Conservation (phyloP, 2,888 invertebrate genomes). For the Venusia cambrica region DNA sequence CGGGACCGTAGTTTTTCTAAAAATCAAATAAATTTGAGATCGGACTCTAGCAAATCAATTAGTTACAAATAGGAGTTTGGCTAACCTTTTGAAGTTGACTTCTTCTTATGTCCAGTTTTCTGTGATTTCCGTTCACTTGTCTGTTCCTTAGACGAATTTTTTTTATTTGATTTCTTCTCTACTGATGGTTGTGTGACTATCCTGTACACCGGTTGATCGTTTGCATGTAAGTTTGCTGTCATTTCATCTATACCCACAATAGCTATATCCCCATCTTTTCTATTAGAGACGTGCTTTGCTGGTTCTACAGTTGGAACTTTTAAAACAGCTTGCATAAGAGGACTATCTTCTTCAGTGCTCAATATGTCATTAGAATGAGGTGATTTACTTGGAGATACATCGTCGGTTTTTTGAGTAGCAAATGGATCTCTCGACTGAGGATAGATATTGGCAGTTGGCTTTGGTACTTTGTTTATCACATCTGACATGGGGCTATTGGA, state of each 20-base stretch:
- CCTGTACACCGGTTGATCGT: conserved; percentile 73
- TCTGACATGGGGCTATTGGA: conserved; percentile 33
- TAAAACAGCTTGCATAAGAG: conserved; percentile 66
- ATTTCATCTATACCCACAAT: conserved; percentile 63
- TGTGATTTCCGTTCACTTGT: conserved; percentile 48
- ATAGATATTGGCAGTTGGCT: conserved; percentile 39
- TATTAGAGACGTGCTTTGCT: conserved; percentile 56
- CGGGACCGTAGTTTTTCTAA: conserved; percentile 68
- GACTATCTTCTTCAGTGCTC: conserved; percentile 65
- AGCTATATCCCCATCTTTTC: conserved; percentile 69
- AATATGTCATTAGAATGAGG: conserved; percentile 60
- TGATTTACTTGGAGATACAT: conserved; percentile 57
- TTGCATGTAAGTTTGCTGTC: conserved; percentile 71
- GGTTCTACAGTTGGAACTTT: conserved; percentile 64
- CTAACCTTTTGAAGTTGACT: conserved; percentile 70
- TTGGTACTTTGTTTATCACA: conserved; percentile 40
- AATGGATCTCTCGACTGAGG: conserved; percentile 26
- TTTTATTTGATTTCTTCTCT: conserved; percentile 68
- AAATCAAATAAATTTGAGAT: conserved; percentile 26
- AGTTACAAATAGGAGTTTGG: no score
- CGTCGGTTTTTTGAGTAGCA: conserved; percentile 38
- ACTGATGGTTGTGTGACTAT: conserved; percentile 70
- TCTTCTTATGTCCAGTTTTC: conserved; percentile 69
- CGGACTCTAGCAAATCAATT: not conserved
- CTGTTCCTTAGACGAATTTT: conserved; percentile 54